Evolutionary conservation across 2,888 invertebrate species (phyloP).

Genomic region (Acrobasis suavella): DNA sequence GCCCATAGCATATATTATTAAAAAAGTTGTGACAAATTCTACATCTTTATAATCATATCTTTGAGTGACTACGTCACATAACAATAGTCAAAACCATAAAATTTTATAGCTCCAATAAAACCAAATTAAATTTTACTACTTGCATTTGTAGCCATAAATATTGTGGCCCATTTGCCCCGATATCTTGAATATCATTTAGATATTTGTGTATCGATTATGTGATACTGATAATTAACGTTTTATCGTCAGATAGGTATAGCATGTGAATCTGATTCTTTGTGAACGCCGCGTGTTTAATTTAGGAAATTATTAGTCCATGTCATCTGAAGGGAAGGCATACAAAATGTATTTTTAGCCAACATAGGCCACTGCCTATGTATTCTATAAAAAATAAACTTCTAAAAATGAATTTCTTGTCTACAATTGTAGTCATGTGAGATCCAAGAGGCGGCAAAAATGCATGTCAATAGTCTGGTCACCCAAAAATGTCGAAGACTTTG

Average conservation of each 20-base stretch:
- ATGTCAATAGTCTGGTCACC: no score
- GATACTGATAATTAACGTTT: not conserved
- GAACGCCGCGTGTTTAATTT: not conserved
- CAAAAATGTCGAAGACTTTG: no score
- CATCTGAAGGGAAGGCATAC: not conserved
- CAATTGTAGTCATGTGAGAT: no score
- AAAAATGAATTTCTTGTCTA: no score
- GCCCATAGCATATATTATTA: no score
- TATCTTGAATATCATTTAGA: not conserved
- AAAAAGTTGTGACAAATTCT: not conserved
- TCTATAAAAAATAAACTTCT: no score
- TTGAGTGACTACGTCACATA: not conserved
- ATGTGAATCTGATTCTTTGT: not conserved
- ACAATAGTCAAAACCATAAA: not conserved
- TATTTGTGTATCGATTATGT: conserved; percentile 1
- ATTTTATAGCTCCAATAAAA: not conserved
- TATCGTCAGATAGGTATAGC: not conserved
- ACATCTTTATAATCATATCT: not conserved
- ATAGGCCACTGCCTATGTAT: no score
- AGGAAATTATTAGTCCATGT: not conserved
- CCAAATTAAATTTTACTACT: conserved; percentile 3
- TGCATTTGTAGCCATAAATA: not conserved
- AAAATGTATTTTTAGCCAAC: no score
- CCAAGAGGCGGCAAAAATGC: no score
- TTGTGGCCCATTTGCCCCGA: not conserved